Percentiles rank a stretch among this genome's conserved stretches.
Evolutionary conservation across 2,888 invertebrate genomes (phyloP).

Genomic region (Drosophila histrio): DNA sequence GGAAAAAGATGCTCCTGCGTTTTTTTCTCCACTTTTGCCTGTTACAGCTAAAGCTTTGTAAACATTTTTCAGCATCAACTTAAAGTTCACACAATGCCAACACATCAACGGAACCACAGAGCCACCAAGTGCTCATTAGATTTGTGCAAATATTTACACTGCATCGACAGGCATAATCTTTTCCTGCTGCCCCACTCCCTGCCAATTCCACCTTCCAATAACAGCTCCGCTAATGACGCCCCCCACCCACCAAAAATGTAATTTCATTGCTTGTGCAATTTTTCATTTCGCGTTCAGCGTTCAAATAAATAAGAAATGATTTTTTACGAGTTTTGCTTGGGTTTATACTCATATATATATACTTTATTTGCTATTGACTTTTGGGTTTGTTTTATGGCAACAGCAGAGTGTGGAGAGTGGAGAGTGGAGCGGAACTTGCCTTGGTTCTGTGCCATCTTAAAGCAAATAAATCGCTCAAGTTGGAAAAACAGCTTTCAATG

Average conservation of each 20-base stretch:
- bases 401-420: neutral
- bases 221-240: slow-evolving; percentile 41
- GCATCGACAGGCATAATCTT: slow-evolving; percentile 42
- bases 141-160: slow-evolving; percentile 56
- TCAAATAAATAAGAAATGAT: slow-evolving; percentile 76
- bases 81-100: slow-evolving; percentile 9
- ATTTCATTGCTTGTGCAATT: slow-evolving; percentile 74
- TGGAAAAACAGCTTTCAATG: slow-evolving; percentile 49
- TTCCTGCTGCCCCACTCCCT: neutral
- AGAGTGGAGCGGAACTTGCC: neutral
- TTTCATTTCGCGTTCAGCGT: slow-evolving; percentile 68
- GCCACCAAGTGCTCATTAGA: slow-evolving; percentile 40
- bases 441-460: slow-evolving; percentile 52
- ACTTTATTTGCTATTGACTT: slow-evolving; percentile 66
- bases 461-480: slow-evolving; percentile 74
- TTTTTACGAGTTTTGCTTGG: slow-evolving; percentile 56
- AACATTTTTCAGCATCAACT: slow-evolving; percentile 30
- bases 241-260: slow-evolving; percentile 64
- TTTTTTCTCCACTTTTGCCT: slow-evolving; percentile 2
- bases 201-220: neutral
- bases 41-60: slow-evolving; percentile 15
- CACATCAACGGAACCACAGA: neutral
- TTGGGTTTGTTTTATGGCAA: slow-evolving; percentile 58
- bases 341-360: slow-evolving; percentile 26
- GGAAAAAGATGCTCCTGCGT: slow-evolving; percentile 43